A percentile compares a stretch with the other conserved stretches of the same genome.
phyloP scores from a whole-genome alignment of 2,797 vertebrate species.

The Balearica regulorum region DNA sequence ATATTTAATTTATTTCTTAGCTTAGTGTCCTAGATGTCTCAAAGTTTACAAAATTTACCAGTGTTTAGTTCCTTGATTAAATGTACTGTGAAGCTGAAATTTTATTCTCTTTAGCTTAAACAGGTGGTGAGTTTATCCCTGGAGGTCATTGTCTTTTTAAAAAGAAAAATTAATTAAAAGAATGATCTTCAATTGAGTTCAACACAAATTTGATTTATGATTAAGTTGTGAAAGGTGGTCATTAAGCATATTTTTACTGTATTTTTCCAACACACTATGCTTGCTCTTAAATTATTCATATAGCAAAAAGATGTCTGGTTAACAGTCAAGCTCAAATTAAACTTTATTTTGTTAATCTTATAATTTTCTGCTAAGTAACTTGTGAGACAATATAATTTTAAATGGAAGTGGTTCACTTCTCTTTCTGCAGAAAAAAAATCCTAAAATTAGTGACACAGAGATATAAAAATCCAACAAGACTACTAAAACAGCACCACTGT shows the following conservation, averaged over 20 bases:
- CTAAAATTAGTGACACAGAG: neutral
- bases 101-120: neutral
- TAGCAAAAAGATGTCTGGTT: neutral
- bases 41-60: neutral
- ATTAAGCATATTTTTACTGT: neutral
- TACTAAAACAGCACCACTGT: neutral
- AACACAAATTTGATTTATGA: neutral
- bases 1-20: neutral
- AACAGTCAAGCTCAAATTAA: neutral
- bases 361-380: neutral
- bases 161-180: neutral
- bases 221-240: neutral
- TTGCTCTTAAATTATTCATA: neutral
- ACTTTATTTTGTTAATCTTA: neutral
- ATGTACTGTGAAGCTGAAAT: neutral
- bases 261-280: neutral
- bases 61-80: neutral
- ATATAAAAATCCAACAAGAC: neutral
- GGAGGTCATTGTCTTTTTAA: neutral
- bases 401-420: neutral
- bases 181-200: neutral
- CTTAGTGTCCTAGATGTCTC: neutral
- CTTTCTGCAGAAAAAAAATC: neutral
- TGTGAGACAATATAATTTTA: neutral
- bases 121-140: neutral